These are phyloP conservation scores for Hirtodrosophila histrioides DNA, from an alignment of 2,888 invertebrate genomes.

Conservation along the genomic window DNA sequence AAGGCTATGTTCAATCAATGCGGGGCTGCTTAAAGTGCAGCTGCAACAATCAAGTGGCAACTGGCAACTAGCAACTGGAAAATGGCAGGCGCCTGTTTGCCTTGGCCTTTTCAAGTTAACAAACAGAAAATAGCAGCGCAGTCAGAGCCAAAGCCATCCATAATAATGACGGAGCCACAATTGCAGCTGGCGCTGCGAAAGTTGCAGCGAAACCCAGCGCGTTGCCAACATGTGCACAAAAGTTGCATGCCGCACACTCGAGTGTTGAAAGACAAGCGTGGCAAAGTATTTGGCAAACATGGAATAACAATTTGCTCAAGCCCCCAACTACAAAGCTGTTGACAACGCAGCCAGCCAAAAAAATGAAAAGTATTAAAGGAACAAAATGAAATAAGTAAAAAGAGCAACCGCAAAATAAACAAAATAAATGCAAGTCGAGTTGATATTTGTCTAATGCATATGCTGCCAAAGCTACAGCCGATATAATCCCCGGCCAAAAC, in stretches of 20 bases:
- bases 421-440: conserved; percentile 64
- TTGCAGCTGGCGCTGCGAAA: conserved; percentile 24
- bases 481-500: conserved; percentile 50
- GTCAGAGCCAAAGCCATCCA: conserved; percentile 37
- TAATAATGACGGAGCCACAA: conserved; percentile 56
- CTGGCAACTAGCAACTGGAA: conserved; percentile 11
- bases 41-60: conserved; percentile 14
- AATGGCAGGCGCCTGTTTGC: conserved; percentile 37
- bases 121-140: conserved; percentile 24
- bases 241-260: conserved; percentile 41
- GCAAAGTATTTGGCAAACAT: conserved; percentile 75
- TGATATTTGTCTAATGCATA: conserved; percentile 60
- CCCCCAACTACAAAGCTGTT: conserved; percentile 60
- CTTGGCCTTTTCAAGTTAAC: conserved; percentile 54
- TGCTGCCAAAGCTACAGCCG: conserved; percentile 54
- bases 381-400: conserved; percentile 8
- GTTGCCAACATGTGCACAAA: conserved; percentile 50
- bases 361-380: not conserved
- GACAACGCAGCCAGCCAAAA: conserved; percentile 49
- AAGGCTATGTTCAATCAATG: conserved; percentile 34
- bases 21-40: conserved; percentile 15
- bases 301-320: conserved; percentile 71
- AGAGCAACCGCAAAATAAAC: conserved; percentile 61
- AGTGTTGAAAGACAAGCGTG: conserved; percentile 64
- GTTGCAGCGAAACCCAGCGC: conserved; percentile 6